Evolutionary conservation across 2,797 vertebrate genomes (phyloP).

Genomic region (Percopsis omiscomaycus): DNA sequence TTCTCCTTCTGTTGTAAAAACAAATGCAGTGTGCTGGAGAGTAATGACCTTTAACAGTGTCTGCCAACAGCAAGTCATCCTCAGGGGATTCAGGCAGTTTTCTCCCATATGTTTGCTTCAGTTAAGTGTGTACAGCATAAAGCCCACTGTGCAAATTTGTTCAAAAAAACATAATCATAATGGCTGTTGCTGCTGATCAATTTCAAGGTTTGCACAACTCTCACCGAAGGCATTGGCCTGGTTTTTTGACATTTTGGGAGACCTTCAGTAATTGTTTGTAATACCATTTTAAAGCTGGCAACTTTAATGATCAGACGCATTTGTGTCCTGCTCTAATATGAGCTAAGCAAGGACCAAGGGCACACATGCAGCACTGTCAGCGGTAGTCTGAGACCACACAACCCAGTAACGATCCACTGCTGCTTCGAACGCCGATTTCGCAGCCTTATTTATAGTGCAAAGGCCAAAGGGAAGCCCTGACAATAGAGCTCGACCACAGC

Average conservation of each 20-base stretch:
- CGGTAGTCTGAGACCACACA: conserved; percentile 38
- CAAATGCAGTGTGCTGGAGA: conserved; percentile 15
- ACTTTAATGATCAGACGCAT: conserved; percentile 33
- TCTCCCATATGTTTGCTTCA: conserved; percentile 32
- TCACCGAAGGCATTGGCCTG: too few relatives aligned
- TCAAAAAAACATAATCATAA: too few relatives aligned
- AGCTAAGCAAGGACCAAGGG: conserved; percentile 27
- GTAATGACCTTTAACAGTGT: conserved; percentile 46
- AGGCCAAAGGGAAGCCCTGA: conserved; percentile 22
- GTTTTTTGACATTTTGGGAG: not conserved
- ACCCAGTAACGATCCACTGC: conserved; percentile 46
- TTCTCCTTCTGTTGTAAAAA: conserved; percentile 17
- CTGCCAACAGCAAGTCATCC: conserved; percentile 39
- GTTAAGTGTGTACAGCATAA: not conserved
- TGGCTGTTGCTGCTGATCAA: too few relatives aligned
- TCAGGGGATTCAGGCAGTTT: conserved; percentile 41
- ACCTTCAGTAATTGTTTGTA: conserved; percentile 14
- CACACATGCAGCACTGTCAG: conserved; percentile 12
- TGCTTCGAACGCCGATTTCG: conserved; percentile 53
- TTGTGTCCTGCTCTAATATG: conserved; percentile 38
- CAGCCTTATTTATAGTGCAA: conserved; percentile 29
- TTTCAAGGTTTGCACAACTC: too few relatives aligned
- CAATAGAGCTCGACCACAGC: conserved; percentile 9
- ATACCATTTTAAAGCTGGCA: conserved; percentile 40
- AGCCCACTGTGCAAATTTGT: not conserved